A percentile compares a stretch with the other conserved stretches of the same genome.
phyloP scores from a whole-genome alignment of 2,888 invertebrate genomes.

The Zygothrica quintamaculata region DNA sequence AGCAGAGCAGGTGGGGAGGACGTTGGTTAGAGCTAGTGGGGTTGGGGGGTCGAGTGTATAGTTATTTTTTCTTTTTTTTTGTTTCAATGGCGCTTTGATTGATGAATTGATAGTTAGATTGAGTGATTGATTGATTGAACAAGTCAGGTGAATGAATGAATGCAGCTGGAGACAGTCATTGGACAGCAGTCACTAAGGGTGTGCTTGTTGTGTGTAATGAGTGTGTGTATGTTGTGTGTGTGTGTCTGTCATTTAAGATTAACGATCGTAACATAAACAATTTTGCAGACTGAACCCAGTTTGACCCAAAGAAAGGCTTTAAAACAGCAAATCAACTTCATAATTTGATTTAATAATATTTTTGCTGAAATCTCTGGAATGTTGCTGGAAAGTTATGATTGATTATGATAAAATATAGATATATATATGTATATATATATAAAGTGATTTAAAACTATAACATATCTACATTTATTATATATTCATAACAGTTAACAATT shows the following conservation, averaged over 20 bases:
- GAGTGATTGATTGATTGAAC: slow-evolving; percentile 40
- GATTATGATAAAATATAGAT: too few relatives aligned
- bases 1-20: too few relatives aligned
- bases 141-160: slow-evolving; percentile 32
- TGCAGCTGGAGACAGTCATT: slow-evolving; percentile 49
- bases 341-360: slow-evolving; percentile 3
- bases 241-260: slow-evolving; percentile 16
- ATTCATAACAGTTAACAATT: too few relatives aligned
- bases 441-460: too few relatives aligned
- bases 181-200: slow-evolving; percentile 29
- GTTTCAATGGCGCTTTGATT: slow-evolving; percentile 69
- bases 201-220: not conserved
- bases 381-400: too few relatives aligned
- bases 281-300: slow-evolving; percentile 14
- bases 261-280: slow-evolving; percentile 25
- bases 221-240: not conserved
- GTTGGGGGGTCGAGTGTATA: too few relatives aligned
- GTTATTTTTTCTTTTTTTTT: slow-evolving; percentile 43
- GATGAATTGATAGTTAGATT: slow-evolving; percentile 55
- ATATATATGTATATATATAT: too few relatives aligned
- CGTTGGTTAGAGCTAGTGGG: slow-evolving; percentile 20
- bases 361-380: too few relatives aligned
- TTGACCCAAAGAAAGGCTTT: slow-evolving; percentile 44
- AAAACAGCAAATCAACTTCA: slow-evolving; percentile 8
- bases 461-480: too few relatives aligned